phyloP scores from a whole-genome alignment of 2,113 vertebrate species.

The Microtus richardsoni region DNA sequence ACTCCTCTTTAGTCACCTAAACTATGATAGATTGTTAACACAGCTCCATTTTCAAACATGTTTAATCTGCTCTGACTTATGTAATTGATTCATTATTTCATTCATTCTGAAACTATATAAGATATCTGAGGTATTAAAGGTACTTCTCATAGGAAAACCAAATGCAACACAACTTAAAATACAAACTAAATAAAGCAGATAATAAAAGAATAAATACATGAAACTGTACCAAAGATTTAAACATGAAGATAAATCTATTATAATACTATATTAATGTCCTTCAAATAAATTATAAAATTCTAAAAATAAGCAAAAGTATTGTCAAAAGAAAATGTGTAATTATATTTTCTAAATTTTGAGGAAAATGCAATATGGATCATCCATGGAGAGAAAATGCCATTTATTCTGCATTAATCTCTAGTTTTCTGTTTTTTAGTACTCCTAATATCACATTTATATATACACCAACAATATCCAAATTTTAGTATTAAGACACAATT shows the following conservation, averaged over 20 bases:
- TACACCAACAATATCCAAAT: background rate
- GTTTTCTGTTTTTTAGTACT: background rate
- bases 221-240: slow-evolving; percentile 18
- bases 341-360: background rate
- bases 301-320: slow-evolving; percentile 11
- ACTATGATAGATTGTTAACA: no score
- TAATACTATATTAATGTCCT: background rate
- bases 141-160: slow-evolving; percentile 9
- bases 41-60: background rate
- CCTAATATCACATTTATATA: background rate
- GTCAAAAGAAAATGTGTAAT: background rate
- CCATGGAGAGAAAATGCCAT: background rate
- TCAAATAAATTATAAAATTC: slow-evolving; percentile 17
- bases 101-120: background rate
- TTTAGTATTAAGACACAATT: background rate
- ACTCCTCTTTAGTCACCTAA: no score
- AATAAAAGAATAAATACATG: background rate
- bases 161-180: background rate
- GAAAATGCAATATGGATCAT: background rate
- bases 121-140: background rate
- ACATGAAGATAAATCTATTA: background rate
- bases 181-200: background rate
- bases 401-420: slow-evolving; percentile 11
- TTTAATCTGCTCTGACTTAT: background rate
- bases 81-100: background rate